Evolutionary conservation across 2,113 vertebrate genomes (phyloP).

Genomic region (Ornithorhynchus anatinus): DNA sequence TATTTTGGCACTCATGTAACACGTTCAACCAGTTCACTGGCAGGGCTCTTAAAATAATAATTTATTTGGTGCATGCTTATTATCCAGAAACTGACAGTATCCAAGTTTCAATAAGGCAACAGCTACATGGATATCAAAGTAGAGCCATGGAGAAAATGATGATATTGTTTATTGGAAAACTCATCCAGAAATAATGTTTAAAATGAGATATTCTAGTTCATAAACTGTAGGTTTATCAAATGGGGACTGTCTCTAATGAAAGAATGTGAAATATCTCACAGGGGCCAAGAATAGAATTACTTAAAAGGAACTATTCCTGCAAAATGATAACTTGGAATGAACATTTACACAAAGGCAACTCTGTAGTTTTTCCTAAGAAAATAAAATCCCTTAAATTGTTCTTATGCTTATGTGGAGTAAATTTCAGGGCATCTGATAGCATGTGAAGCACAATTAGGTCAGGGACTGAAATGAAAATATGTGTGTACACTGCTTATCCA

Average conservation of each 20-base stretch:
- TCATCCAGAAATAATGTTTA: neutral
- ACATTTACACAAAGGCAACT: neutral
- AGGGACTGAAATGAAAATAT: neutral
- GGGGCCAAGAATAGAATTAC: conserved; percentile 1
- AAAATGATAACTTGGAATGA: neutral
- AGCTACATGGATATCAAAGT: neutral
- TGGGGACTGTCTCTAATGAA: neutral
- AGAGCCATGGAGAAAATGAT: neutral
- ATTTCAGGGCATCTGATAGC: neutral
- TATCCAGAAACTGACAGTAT: neutral
- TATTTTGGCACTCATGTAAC: neutral
- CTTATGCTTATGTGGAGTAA: neutral
- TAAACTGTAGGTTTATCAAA: neutral
- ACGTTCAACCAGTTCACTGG: neutral
- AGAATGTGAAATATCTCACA: neutral
- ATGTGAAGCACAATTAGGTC: neutral
- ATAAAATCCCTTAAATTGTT: neutral
- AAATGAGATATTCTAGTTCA: neutral
- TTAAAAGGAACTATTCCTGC: conserved; percentile 8
- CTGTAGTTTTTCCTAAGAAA: neutral
- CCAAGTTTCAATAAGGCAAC: neutral
- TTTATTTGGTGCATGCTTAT: neutral
- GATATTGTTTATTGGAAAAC: neutral
- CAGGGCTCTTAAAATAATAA: neutral
- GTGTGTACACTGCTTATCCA: no score